Evolutionary conservation across 2,888 invertebrate species (phyloP).

Genomic region (Acronicta leporina): DNA sequence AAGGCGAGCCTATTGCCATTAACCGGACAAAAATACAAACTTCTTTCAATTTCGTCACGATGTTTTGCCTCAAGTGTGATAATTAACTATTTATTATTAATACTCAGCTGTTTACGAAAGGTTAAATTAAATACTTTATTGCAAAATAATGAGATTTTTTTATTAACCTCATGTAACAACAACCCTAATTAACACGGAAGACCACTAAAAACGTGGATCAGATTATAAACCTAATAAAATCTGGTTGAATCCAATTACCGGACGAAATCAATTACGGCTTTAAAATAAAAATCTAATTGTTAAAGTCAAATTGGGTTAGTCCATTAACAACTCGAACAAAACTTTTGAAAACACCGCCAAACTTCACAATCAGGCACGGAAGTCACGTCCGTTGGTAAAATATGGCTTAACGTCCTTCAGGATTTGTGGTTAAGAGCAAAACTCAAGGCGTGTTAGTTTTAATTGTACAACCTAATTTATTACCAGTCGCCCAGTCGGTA

Average conservation of each 20-base stretch:
- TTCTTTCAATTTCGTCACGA: too few relatives aligned
- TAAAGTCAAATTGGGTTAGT: conserved; percentile 9
- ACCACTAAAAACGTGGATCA: not conserved
- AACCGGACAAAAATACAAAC: too few relatives aligned
- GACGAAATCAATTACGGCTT: conserved; percentile 15
- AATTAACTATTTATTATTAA: too few relatives aligned
- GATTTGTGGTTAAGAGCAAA: not conserved
- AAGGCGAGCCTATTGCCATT: too few relatives aligned
- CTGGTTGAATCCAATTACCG: conserved; percentile 6
- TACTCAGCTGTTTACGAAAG: too few relatives aligned
- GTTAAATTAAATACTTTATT: too few relatives aligned
- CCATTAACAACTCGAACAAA: conserved; percentile 11
- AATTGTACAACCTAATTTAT: too few relatives aligned
- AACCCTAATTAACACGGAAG: not conserved
- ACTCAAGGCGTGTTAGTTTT: too few relatives aligned
- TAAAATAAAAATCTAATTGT: conserved; percentile 14
- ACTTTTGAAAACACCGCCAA: conserved; percentile 19
- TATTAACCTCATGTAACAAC: not conserved
- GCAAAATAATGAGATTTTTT: too few relatives aligned
- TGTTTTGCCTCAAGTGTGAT: too few relatives aligned
- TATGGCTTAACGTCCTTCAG: not conserved
- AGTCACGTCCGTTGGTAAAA: conserved; percentile 5
- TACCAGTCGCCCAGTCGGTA: too few relatives aligned
- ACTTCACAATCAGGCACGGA: conserved; percentile 8
- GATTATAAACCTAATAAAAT: conserved; percentile 2